phyloP scores from a whole-genome alignment of 2,113 vertebrate species.

The Ochotona curzoniae region DNA sequence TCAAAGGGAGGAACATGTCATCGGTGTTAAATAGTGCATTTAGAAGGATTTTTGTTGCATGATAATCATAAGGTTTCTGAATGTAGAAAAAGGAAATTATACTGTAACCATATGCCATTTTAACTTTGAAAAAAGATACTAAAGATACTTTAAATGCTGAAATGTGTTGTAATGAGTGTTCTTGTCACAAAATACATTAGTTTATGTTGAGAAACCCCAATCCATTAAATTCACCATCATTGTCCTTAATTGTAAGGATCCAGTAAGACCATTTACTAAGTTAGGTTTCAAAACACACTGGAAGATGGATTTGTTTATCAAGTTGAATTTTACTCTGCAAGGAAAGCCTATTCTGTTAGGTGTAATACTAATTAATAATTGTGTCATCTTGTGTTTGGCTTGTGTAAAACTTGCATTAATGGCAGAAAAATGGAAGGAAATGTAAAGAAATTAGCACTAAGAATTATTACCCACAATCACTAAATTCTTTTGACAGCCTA shows the following conservation, averaged over 20 bases:
- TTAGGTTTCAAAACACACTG: slow-evolving; percentile 60
- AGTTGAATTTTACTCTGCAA: slow-evolving; percentile 53
- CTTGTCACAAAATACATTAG: slow-evolving; percentile 75
- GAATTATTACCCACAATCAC: neutral
- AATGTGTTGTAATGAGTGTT: slow-evolving; percentile 54
- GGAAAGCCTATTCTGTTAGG: slow-evolving; percentile 53
- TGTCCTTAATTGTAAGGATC: slow-evolving; percentile 71
- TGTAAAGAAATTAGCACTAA: neutral
- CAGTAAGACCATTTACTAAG: slow-evolving; percentile 68
- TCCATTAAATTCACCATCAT: slow-evolving; percentile 71
- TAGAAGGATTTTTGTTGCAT: slow-evolving; percentile 73
- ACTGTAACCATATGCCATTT: slow-evolving; percentile 55
- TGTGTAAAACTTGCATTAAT: neutral
- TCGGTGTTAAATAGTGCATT: slow-evolving; percentile 71
- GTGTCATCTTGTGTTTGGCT: neutral
- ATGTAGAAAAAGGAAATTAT: slow-evolving; percentile 67
- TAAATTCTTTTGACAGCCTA: neutral
- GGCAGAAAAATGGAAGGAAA: neutral
- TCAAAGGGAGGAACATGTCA: slow-evolving; percentile 71
- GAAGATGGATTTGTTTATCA: slow-evolving; percentile 77
- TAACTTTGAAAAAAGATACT: slow-evolving; percentile 79
- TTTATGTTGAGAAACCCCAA: slow-evolving; percentile 80
- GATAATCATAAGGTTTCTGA: slow-evolving; percentile 79
- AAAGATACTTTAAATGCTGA: slow-evolving; percentile 56
- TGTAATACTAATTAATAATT: slow-evolving; percentile 15